Evolutionary conservation across 2,797 vertebrate genomes (phyloP).

Genomic region (Pseudochromis fuscus): DNA sequence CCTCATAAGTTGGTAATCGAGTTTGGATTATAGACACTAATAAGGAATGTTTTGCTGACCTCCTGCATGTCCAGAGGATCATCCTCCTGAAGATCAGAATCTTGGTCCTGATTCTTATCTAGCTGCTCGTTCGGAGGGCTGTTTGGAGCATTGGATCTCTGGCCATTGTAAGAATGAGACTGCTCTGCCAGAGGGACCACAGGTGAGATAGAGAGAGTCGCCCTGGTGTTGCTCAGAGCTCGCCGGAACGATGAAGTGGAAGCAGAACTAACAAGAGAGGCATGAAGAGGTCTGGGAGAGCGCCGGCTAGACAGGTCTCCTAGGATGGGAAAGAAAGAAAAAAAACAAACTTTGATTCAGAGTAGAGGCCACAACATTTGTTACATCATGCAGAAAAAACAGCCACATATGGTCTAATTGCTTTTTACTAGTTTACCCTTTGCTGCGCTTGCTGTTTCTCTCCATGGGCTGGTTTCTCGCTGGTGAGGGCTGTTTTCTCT

Average conservation of each 20-base stretch:
- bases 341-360: not conserved
- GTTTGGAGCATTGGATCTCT: constrained; percentile 48
- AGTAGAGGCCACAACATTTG: not conserved
- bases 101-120: constrained; percentile 71
- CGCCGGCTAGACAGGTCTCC: constrained; percentile 81
- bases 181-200: constrained; percentile 82
- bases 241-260: constrained; percentile 84
- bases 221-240: constrained; percentile 72
- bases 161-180: constrained; percentile 58
- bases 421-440: constrained; percentile 50
- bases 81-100: constrained; percentile 81
- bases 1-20: not conserved
- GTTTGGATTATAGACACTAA: not conserved
- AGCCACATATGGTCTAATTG: not conserved
- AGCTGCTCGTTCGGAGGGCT: constrained; percentile 59
- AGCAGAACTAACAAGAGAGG: constrained; percentile 84
- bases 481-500: constrained; percentile 82
- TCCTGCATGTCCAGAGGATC: constrained; percentile 90
- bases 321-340: constrained; percentile 49
- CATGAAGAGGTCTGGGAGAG: constrained; percentile 84
- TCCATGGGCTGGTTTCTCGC: constrained; percentile 77
- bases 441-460: constrained; percentile 75
- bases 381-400: constrained; percentile 1
- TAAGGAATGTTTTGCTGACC: constrained; percentile 79
- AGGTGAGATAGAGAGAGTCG: constrained; percentile 83